Base-by-base conservation (phyloP, 2,888 invertebrate species). In the Mantis religiosa region DNA sequence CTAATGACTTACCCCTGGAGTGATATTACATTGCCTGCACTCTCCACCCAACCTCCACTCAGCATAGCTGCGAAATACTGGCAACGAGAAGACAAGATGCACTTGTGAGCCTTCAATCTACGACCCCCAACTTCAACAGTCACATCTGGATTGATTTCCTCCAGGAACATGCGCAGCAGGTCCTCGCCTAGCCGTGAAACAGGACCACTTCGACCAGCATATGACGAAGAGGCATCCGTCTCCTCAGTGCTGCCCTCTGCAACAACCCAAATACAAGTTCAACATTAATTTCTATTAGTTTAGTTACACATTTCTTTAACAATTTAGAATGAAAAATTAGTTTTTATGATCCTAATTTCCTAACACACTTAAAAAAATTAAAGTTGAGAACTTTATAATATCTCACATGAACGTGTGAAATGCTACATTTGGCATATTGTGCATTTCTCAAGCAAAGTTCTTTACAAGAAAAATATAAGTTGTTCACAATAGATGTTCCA, bases 1-100 rank as follows among this genome's bases (percentile, higher is more conserved):
- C n/a, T n/a, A n/a, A n/a, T n/a, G n/a, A n/a, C 92, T 92, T 95
- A 97, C 95, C 97, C 97, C 92, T 97, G 97, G 89, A 98, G 93
- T n/a, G 96, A 95, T 89, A 98, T 97, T 6, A 97, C 95, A 92
- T 98, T 97, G 83, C 97, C 96, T 89, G 96, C 95, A 92, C 94
- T 95, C 92, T 98, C 97, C 41, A 97, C 95, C 95, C 97, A 97
- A 89, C 97, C 96, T 1, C 98, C 98, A 91, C 97, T 97, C 47
- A 98, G 93, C 93, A 98, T 96, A 28, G 97, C 98, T 14, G 98
- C 98, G 93, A 99, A 99, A 93, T 98, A 98, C 92, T 97, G 97
- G 92, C 98, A 98, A 88, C 98, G 92, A 25, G 98, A 98, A 88
- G 98, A 97, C 90, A 99, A 94, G 92, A 99, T 97, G 93, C 98